Conservation (phyloP, 2,888 invertebrate genomes). For the Noctua janthina region DNA sequence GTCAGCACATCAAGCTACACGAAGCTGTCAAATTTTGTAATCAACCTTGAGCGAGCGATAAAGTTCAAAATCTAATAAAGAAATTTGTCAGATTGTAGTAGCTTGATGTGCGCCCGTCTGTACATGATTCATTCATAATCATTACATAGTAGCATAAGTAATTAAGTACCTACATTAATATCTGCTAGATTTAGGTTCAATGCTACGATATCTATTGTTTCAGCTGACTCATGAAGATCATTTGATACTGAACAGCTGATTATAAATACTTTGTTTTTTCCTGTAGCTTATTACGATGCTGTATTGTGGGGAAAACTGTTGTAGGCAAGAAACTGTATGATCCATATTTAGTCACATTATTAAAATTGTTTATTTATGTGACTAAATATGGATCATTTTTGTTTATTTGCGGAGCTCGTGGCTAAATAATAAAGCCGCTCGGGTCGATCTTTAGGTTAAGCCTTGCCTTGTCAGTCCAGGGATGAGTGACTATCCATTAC, state of each 20-base stretch:
- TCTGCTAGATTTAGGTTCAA: constrained; percentile 23
- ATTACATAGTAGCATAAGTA: background rate
- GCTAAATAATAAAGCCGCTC: no score
- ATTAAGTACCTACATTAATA: background rate
- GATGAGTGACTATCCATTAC: no score
- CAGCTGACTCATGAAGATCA: constrained; percentile 18
- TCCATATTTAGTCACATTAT: background rate
- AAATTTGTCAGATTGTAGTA: no score
- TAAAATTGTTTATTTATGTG: background rate
- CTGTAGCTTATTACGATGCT: background rate
- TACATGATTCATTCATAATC: constrained; percentile 1
- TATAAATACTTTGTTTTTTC: constrained; percentile 31
- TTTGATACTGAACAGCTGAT: constrained; percentile 16
- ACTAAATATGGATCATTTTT: no score
- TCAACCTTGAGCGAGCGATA: no score
- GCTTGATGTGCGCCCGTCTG: no score
- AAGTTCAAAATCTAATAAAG: no score
- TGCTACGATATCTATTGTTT: constrained; percentile 40
- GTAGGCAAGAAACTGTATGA: background rate
- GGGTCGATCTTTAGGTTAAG: background rate
- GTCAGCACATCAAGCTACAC: no score
- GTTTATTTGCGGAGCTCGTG: no score
- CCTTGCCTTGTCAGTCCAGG: background rate
- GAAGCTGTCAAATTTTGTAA: no score
- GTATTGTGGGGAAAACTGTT: background rate